Evolutionary conservation across 2,797 vertebrate species (phyloP), one percentile per base, ranked within the genome.

Genomic region (Oophaga sylvatica): DNA sequence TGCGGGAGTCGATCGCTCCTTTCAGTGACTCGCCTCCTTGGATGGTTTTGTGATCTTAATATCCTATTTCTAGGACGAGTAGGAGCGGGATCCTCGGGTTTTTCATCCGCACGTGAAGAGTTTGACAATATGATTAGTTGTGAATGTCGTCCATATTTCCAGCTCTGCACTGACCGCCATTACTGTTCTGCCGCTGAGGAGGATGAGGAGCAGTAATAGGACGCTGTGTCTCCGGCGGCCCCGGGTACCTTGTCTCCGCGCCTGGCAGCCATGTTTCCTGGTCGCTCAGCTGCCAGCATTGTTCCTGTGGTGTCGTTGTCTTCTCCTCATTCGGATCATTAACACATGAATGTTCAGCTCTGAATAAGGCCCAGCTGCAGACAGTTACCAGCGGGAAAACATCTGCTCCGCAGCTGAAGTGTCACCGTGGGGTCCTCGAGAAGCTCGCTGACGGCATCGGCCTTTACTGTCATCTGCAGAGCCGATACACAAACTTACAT

Each of bases 311-410:
- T 80, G 75, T 83, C 84, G 65, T 83, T 84, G 81, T 86, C 68
- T 89, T 81, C 70, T 71, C 29, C 88, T 56, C 63, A 79, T 82
- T 80, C 41, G 53, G 56, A 63, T 86, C 73, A 89, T 89, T 89
- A 89, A 31, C 88, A 89, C 84, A 89, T 86, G 80, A 89, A 89
- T 89, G 84, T 85, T 86, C 62, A 82, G 31, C 45, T 19, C 48
- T 82, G n/a, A 78, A 83, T 88, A 81, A 67, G 78, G 76, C 80
- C 71, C 88, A 86, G 80, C 87, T 88, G 87, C 71, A 85, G 65
- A 76, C n/a, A n/a, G 26, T 79, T 71, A 31, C 63, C 35, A 63
- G 20, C 60, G 12, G 60, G 56, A 48, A 86, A 89, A 86, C 88
- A 86, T 86, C 84, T 86, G 84, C 83, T 86, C 10, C 1, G 29